phyloP scores from a whole-genome alignment of 2,797 vertebrate genomes.

The Alouatta caraya region DNA sequence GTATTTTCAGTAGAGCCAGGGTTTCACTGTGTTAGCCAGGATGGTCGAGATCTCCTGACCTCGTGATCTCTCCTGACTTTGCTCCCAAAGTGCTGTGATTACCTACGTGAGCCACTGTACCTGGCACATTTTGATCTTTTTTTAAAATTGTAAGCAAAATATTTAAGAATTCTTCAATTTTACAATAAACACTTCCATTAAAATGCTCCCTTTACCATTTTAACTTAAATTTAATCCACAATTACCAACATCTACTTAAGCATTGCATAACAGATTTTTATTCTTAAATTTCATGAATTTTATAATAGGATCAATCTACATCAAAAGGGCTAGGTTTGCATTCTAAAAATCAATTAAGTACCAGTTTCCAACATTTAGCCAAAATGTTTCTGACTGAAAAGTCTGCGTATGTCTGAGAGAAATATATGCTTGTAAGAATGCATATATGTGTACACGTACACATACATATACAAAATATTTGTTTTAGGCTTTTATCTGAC shows the following conservation, averaged over 20 bases:
- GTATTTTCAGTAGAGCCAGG: no score
- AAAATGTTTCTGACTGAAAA: background rate
- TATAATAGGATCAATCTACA: background rate
- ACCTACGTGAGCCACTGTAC: no score
- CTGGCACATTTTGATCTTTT: background rate
- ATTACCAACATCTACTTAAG: background rate
- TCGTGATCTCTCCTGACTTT: no score
- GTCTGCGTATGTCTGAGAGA: background rate
- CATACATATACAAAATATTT: background rate
- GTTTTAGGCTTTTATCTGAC: constrained; percentile 5
- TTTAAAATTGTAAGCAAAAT: background rate
- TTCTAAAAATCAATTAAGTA: background rate
- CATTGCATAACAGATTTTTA: background rate
- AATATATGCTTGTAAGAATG: background rate
- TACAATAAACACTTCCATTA: background rate
- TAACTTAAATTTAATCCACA: background rate
- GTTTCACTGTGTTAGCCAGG: no score
- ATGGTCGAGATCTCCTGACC: no score
- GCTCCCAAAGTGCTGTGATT: no score
- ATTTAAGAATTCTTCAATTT: constrained; percentile 2
- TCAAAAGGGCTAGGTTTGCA: background rate
- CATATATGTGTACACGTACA: background rate
- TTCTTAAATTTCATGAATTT: constrained; percentile 30
- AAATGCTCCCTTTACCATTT: background rate
- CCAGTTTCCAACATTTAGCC: background rate